Evolutionary conservation across 2,113 vertebrate genomes (phyloP).

Genomic region (Todiramphus chloris): DNA sequence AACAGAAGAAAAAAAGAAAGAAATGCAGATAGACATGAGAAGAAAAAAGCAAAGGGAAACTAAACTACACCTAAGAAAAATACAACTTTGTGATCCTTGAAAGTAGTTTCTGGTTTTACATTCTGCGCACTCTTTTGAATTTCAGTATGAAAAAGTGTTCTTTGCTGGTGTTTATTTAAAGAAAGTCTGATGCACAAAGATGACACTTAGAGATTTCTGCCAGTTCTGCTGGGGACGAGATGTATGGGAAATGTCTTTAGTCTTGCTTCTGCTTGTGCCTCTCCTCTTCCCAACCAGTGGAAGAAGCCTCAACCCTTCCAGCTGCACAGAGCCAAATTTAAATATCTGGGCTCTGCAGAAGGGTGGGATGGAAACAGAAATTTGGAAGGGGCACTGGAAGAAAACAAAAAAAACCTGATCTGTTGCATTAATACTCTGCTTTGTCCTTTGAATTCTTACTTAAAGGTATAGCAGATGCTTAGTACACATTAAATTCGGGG

Average conservation of each 20-base stretch:
- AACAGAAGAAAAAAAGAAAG: not conserved
- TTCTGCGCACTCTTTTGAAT: not conserved
- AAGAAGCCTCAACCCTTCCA: not conserved
- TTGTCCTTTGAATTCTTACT: accelerated
- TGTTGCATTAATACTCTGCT: not conserved
- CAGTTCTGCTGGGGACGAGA: not conserved
- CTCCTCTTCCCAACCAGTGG: not conserved
- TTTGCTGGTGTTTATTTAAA: not conserved
- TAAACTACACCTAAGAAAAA: not conserved
- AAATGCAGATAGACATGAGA: not conserved
- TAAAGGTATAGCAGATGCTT: accelerated
- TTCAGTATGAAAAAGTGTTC: not conserved
- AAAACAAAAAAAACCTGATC: not conserved
- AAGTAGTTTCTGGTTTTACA: not conserved
- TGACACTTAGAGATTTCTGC: not conserved
- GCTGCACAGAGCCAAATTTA: not conserved
- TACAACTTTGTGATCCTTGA: not conserved
- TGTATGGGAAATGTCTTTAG: not conserved
- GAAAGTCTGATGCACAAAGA: not conserved
- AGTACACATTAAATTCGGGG: not conserved
- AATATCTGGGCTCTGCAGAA: not conserved
- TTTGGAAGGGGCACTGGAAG: not conserved
- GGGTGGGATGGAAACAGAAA: not conserved
- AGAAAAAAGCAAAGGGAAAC: not conserved
- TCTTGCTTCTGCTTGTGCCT: not conserved